Conservation (phyloP, 2,888 invertebrate genomes). For the Volucella inflata region DNA sequence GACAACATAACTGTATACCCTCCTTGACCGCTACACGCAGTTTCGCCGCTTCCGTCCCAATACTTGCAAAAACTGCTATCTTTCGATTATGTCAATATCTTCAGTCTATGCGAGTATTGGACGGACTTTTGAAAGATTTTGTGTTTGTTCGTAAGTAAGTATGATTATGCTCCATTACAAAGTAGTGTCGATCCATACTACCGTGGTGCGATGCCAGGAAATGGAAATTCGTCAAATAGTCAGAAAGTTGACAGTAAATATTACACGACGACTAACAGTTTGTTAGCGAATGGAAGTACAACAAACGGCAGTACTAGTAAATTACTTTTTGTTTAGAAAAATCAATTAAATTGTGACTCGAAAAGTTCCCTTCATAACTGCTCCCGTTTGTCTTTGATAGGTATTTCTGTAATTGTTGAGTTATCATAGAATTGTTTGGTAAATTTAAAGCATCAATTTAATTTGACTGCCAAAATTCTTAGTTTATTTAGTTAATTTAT, state of each 20-base stretch:
- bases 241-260: constrained; percentile 66
- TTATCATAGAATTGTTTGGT: constrained; percentile 47
- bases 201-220: constrained; percentile 77
- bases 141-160: too few species aligned
- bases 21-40: too few species aligned
- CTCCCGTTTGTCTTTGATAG: constrained; percentile 2
- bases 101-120: too few species aligned
- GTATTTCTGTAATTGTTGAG: constrained; percentile 54
- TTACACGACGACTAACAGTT: constrained; percentile 78
- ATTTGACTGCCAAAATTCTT: constrained; percentile 10
- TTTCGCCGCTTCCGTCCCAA: too few species aligned
- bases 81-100: too few species aligned
- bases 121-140: too few species aligned
- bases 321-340: constrained; percentile 81
- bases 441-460: constrained; percentile 42
- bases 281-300: constrained; percentile 81
- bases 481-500: constrained; percentile 37
- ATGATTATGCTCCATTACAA: constrained; percentile 80
- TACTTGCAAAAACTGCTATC: too few species aligned
- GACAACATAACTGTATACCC: too few species aligned
- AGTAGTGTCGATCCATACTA: constrained; percentile 79
- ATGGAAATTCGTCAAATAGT: constrained; percentile 76
- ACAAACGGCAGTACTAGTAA: constrained; percentile 80
- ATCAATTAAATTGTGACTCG: constrained; percentile 26
- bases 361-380: not conserved